Conservation (phyloP, 2,797 vertebrate genomes). For the Chromobotia macracanthus region DNA sequence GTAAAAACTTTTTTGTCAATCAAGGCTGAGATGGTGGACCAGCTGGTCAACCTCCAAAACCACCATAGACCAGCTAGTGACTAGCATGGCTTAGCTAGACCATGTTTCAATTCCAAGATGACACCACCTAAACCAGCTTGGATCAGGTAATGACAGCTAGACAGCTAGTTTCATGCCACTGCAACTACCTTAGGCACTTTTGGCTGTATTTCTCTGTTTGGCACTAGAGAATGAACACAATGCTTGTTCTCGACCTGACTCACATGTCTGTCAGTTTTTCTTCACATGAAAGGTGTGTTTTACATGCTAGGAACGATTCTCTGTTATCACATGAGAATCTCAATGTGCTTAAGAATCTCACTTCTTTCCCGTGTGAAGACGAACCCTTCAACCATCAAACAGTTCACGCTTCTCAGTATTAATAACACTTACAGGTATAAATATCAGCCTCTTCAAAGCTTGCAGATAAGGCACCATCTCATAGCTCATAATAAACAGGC, state of each 20-base stretch:
- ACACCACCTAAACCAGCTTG: no score
- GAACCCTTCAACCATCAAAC: slow-evolving; percentile 17
- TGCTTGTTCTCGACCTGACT: not conserved
- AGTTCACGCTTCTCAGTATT: slow-evolving; percentile 31
- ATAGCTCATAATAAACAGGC: not conserved
- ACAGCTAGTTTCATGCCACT: not conserved
- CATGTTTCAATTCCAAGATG: not conserved
- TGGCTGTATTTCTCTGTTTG: not conserved
- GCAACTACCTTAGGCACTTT: not conserved
- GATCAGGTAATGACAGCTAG: not conserved
- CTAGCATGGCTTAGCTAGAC: not conserved
- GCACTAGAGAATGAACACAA: slow-evolving; percentile 1
- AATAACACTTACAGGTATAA: slow-evolving; percentile 20
- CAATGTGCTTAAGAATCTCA: slow-evolving; percentile 32
- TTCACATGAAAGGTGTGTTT: not conserved
- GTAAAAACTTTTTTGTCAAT: not conserved
- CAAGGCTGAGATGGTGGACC: not conserved
- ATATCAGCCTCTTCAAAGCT: not conserved
- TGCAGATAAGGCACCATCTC: not conserved
- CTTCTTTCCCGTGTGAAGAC: slow-evolving; percentile 19
- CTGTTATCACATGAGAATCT: not conserved
- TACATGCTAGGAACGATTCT: not conserved
- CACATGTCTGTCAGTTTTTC: not conserved
- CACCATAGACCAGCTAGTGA: not conserved
- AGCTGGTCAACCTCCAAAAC: not conserved